Base-by-base conservation (phyloP, 2,113 vertebrate species). In the Dendropsophus ebraccatus region DNA sequence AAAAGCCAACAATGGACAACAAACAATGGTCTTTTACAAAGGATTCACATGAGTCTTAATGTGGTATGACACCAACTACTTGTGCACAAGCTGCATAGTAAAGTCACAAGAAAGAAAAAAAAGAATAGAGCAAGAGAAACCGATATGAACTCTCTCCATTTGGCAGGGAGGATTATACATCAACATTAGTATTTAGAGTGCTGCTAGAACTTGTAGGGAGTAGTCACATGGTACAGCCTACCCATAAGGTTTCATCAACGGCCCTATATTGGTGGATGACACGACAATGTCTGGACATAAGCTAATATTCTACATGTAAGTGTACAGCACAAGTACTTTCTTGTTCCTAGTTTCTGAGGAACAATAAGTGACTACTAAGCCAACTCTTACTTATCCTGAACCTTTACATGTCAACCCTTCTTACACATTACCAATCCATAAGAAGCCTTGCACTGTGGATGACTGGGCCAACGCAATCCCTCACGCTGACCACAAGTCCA, bases 81-180 rank as follows among this genome's bases (percentile, higher is more conserved):
- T 69, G 16, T 69, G 19, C 30, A 69, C 28, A 6, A 70, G 67
- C 67, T 70, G 67, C 67, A 70, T 70, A 70, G 67, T 70, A 70
- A 70, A 41, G 41, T 3, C 4, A 41, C 4, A 41, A 41, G 8
- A 8, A 41, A 41, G 12, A 5, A 49, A 12, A 49, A 9, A 11
- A 49, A 49, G 10, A 5, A 47, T 47, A 10, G 45, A 47, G 45
- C 45, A 47, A 47, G 45, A 10, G 45, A 47, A 47, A 47, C 4
- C 45, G 10, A 47, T 5, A 5, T 47, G 10, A 47, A 47, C 4
- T 47, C 28, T 65, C 62, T 65, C 25, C 28, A 65, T 14, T 65
- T 30, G 25, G 25, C 62, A 16, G 13, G 25, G 13, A 32, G 13
- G 11, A 30, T 16, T 25, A 30, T 1, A 16, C 28, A n/a, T 23